A percentile compares a stretch with the other conserved stretches of the same genome.
phyloP scores from a whole-genome alignment of 1,140 invertebrate genomes.

The Drosophila oshimai region DNA sequence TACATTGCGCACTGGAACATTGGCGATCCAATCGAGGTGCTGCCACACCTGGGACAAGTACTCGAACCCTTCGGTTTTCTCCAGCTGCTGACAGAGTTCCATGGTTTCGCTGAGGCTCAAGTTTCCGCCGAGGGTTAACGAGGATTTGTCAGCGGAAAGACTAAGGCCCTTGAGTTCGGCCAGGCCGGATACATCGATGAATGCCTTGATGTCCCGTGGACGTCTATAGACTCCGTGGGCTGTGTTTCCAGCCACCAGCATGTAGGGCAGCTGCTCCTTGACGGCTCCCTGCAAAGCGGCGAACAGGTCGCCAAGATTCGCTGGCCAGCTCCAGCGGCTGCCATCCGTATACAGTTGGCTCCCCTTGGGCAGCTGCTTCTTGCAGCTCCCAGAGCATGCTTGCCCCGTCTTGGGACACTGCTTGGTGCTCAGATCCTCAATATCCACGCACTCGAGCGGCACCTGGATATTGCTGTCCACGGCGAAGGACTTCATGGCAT shows the following conservation, averaged over 20 bases:
- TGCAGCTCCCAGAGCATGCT: conserved; percentile 55
- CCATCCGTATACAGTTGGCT: conserved; percentile 65
- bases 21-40: conserved; percentile 88
- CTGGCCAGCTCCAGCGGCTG: conserved; percentile 70
- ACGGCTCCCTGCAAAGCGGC: conserved; percentile 84
- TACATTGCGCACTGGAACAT: conserved; percentile 88
- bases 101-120: conserved; percentile 87
- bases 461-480: conserved; percentile 88
- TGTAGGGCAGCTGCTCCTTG: conserved; percentile 80
- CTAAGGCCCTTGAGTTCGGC: conserved; percentile 84
- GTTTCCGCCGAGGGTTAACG: conserved; percentile 86
- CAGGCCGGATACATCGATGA: conserved; percentile 90
- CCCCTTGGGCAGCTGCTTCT: conserved; percentile 34
- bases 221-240: conserved; percentile 86
- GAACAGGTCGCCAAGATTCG: conserved; percentile 84
- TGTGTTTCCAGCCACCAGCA: conserved; percentile 85
- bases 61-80: conserved; percentile 83
- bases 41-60: conserved; percentile 83
- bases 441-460: conserved; percentile 67
- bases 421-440: conserved; percentile 65
- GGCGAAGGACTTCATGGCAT: conserved; percentile 91
- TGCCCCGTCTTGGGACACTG: conserved; percentile 66
- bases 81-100: conserved; percentile 85
- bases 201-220: conserved; percentile 83
- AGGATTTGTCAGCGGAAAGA: conserved; percentile 21